phyloP scores from a whole-genome alignment of 2,888 invertebrate species.

The Melieria omissa region DNA sequence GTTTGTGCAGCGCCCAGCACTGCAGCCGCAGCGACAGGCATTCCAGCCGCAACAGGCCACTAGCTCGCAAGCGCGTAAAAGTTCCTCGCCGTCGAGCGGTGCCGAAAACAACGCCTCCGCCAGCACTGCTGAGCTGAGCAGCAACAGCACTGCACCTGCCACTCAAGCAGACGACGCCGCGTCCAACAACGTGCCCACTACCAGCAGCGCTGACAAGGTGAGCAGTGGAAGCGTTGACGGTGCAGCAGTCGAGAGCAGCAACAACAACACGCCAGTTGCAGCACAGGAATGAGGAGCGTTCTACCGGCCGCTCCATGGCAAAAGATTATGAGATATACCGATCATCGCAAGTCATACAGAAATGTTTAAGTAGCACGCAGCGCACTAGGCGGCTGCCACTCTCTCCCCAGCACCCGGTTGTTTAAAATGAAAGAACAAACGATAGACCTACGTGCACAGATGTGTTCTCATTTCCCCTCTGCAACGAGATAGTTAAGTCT shows the following conservation, averaged over 20 bases:
- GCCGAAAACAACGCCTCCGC: slow-evolving; percentile 12
- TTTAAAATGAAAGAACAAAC: too few species aligned
- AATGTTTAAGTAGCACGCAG: too few species aligned
- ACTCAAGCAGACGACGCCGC: slow-evolving; percentile 1
- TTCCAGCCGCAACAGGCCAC: slow-evolving; percentile 45
- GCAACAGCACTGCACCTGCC: neutral
- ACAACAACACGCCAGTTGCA: neutral
- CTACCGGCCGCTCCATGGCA: neutral
- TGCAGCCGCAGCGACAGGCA: slow-evolving; percentile 58
- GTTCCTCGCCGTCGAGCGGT: slow-evolving; percentile 47
- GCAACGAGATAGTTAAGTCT: neutral
- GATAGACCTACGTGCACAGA: neutral
- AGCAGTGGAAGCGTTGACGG: slow-evolving; percentile 2
- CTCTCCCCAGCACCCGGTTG: too few species aligned
- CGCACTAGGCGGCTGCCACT: too few species aligned
- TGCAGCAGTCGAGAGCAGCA: neutral
- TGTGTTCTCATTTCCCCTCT: neutral
- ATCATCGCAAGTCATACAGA: too few species aligned
- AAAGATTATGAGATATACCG: neutral
- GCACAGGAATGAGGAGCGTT: slow-evolving; percentile 11
- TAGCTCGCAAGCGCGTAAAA: slow-evolving; percentile 44
- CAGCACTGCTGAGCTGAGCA: neutral
- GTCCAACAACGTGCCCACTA: neutral
- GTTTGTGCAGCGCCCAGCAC: slow-evolving; percentile 73
- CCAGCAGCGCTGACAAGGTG: neutral